Conservation (phyloP, 2,113 vertebrate genomes). For the Halcyon senegalensis region DNA sequence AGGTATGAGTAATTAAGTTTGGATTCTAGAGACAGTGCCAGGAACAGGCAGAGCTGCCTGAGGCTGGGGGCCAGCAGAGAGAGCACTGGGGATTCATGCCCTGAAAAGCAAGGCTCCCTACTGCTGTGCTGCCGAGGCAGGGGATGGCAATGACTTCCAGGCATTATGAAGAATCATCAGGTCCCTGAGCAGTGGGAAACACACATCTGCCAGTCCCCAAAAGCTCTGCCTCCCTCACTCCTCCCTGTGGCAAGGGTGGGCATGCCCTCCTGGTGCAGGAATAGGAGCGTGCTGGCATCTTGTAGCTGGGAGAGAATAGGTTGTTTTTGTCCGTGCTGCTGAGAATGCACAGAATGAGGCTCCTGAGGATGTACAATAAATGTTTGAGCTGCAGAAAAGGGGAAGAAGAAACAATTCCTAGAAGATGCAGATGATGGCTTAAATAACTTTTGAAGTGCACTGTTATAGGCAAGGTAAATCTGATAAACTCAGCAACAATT, state of each 20-base stretch:
- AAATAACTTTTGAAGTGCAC: not conserved
- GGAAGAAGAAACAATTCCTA: not conserved
- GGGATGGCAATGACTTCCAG: not conserved
- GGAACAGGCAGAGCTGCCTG: not conserved
- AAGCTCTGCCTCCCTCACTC: not conserved
- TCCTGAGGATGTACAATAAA: not conserved
- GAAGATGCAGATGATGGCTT: not conserved
- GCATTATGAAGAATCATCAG: not conserved
- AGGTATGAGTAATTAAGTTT: not conserved
- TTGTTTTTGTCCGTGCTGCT: not conserved
- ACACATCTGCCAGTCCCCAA: not conserved
- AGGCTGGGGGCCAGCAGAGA: not conserved
- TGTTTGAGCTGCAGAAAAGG: not conserved
- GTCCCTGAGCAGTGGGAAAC: not conserved
- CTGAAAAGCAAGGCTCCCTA: not conserved
- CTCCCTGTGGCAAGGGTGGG: not conserved
- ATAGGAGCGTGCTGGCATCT: rapidly evolving
- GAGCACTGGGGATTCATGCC: not conserved
- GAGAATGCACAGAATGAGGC: too few species aligned
- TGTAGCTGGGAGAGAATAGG: not conserved
- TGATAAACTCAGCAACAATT: not conserved
- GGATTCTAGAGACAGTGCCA: not conserved
- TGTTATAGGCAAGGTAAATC: not conserved
- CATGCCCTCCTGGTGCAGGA: not conserved
- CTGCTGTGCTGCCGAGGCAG: not conserved